Evolutionary conservation across 2,888 invertebrate genomes (phyloP).

Genomic region (Lycia hirtaria): DNA sequence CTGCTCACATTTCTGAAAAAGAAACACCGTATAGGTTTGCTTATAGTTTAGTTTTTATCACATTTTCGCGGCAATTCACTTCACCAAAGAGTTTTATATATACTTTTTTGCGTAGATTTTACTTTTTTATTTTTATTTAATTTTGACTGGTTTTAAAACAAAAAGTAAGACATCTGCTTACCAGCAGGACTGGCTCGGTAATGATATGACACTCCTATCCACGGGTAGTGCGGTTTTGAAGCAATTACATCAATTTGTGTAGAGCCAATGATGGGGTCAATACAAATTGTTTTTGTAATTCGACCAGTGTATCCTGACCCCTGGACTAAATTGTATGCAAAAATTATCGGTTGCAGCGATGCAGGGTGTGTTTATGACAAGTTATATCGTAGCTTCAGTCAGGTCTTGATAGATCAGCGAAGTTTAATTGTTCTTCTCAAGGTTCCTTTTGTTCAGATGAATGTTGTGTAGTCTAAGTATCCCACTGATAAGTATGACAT

Average conservation of each 20-base stretch:
- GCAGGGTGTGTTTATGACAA: neutral
- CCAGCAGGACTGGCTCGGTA: conserved; percentile 22
- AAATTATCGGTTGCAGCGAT: conserved; percentile 14
- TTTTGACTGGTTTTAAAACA: neutral
- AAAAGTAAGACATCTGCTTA: conserved; percentile 27
- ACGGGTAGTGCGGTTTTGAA: conserved; percentile 33
- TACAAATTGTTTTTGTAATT: conserved; percentile 31
- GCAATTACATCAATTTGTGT: conserved; percentile 39
- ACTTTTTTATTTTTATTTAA: neutral
- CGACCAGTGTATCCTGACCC: conserved; percentile 22
- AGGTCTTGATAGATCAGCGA: neutral
- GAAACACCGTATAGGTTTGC: neutral
- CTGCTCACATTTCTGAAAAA: neutral
- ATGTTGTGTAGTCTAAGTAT: too few species aligned
- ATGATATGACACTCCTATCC: conserved; percentile 33
- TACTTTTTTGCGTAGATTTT: too few species aligned
- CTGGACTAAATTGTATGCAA: conserved; percentile 26
- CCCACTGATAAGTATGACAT: too few species aligned
- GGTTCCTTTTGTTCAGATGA: too few species aligned
- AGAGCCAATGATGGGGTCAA: conserved; percentile 33
- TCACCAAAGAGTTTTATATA: conserved; percentile 2
- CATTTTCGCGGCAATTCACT: conserved; percentile 1
- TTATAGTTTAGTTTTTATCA: neutral
- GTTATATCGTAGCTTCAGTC: too few species aligned
- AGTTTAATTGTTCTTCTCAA: neutral